These are phyloP conservation scores for Merops nubicus DNA, from an alignment of 2,113 vertebrate genomes.

Conservation along the genomic window DNA sequence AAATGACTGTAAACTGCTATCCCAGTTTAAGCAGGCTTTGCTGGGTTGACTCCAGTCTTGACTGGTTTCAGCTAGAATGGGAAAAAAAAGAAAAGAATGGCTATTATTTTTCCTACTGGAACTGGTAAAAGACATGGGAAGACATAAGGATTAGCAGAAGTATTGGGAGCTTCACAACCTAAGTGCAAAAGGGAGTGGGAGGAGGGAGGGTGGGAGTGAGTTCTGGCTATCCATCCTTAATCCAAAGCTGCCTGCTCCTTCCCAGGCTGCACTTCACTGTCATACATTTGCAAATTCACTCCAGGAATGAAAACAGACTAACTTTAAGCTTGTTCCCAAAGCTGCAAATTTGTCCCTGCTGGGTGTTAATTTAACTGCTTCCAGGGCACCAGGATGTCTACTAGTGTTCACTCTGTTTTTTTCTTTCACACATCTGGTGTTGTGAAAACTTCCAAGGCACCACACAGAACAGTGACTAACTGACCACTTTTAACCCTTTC, in stretches of 20 bases:
- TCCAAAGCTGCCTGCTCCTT: constrained; percentile 34
- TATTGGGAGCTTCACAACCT: constrained; percentile 26
- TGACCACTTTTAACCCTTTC: constrained; percentile 58
- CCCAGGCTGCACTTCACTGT: constrained; percentile 50
- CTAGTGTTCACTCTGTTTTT: constrained; percentile 1
- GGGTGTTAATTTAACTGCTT: constrained; percentile 67
- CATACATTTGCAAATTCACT: constrained; percentile 42
- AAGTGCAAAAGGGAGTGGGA: constrained; percentile 20
- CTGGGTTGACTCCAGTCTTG: constrained; percentile 24
- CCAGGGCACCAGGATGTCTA: constrained; percentile 58
- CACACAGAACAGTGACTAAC: constrained; percentile 7
- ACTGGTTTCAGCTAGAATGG: constrained; percentile 39
- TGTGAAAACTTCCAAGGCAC: constrained; percentile 50
- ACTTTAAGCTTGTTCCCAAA: constrained; percentile 44
- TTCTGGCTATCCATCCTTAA: constrained; percentile 50
- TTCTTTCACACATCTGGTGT: constrained; percentile 48
- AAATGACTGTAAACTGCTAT: neutral
- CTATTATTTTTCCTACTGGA: neutral
- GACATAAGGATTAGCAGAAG: constrained; percentile 20
- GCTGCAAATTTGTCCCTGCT: constrained; percentile 66
- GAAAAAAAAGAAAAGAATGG: neutral
- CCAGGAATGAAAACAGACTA: constrained; percentile 56
- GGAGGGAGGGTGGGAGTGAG: constrained; percentile 5
- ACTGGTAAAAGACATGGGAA: constrained; percentile 41
- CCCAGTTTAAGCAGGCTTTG: constrained; percentile 29